Evolutionary conservation across 1,140 invertebrate species (phyloP).

Genomic region (Drosophila neocordata): DNA sequence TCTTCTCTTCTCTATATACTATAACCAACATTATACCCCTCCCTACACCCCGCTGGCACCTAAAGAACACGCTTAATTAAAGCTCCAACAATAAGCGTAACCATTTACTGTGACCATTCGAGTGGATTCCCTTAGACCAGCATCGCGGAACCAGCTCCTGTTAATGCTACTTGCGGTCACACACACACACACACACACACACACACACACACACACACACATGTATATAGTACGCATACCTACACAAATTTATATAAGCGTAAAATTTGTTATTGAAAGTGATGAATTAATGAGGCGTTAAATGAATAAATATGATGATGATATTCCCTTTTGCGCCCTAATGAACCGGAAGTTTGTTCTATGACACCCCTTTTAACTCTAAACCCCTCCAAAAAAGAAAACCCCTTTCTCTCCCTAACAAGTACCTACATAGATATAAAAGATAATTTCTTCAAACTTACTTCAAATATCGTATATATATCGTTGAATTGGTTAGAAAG

Average conservation of each 20-base stretch:
- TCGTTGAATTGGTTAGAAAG: background rate
- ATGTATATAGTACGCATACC: conserved; percentile 37
- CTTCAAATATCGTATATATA: conserved; percentile 9
- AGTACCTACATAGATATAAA: background rate
- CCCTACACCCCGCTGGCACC: background rate
- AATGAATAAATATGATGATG: conserved; percentile 72
- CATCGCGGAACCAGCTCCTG: conserved; percentile 2
- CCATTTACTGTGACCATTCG: conserved; percentile 33
- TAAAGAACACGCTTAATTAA: conserved; percentile 51
- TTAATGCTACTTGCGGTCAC: conserved; percentile 44
- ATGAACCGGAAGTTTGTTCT: conserved; percentile 70
- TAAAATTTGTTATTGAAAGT: conserved; percentile 79
- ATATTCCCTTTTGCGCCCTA: conserved; percentile 71
- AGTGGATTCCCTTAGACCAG: conserved; percentile 19
- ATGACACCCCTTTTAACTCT: conserved; percentile 16
- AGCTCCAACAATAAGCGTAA: conserved; percentile 29
- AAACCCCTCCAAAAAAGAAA: background rate
- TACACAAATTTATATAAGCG: conserved; percentile 55
- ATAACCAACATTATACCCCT: too few species aligned
- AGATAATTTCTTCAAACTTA: background rate
- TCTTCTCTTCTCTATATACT: background rate
- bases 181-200: conserved; percentile 27
- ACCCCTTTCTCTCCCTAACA: background rate
- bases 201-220: conserved; percentile 27
- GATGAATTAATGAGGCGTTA: conserved; percentile 81